phyloP scores from a whole-genome alignment of 1,140 invertebrate genomes.

The Dendrolimus punctatus region DNA sequence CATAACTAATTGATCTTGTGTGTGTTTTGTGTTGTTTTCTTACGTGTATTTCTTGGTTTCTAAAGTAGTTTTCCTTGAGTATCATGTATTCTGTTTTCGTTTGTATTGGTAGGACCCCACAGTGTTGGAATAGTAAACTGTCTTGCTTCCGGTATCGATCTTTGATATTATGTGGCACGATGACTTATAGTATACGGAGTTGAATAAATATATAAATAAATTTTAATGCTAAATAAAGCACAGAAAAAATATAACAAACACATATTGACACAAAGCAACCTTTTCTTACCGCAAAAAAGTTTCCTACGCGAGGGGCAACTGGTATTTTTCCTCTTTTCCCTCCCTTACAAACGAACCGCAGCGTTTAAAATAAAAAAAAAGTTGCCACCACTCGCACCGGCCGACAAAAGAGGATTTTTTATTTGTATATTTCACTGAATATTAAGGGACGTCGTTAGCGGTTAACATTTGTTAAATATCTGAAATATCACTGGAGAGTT shows the following conservation, averaged over 20 bases:
- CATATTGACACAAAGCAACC: constrained; percentile 29
- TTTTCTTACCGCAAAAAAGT: constrained; percentile 64
- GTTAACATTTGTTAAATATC: constrained; percentile 59
- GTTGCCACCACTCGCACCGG: constrained; percentile 24
- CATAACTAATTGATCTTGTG: too few species aligned
- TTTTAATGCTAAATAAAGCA: not conserved
- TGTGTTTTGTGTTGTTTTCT: too few species aligned
- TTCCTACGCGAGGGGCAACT: constrained; percentile 29
- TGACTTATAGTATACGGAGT: too few species aligned
- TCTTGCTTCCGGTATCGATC: too few species aligned
- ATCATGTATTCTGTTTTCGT: too few species aligned
- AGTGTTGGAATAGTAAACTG: too few species aligned
- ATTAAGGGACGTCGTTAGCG: constrained; percentile 59
- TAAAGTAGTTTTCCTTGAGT: too few species aligned
- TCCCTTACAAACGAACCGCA: constrained; percentile 46
- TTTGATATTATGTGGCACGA: too few species aligned
- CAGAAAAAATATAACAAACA: constrained; percentile 1
- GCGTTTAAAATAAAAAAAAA: constrained; percentile 45
- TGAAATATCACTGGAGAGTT: constrained; percentile 2
- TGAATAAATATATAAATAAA: not conserved
- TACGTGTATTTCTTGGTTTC: too few species aligned
- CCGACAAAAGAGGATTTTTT: constrained; percentile 54
- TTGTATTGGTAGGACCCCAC: too few species aligned
- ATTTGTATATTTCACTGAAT: constrained; percentile 55
- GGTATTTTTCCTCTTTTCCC: constrained; percentile 55